A percentile compares a stretch with the other conserved stretches of the same genome.
phyloP scores from a whole-genome alignment of 2,888 invertebrate genomes.

The Gonocerus acuteangulatus region DNA sequence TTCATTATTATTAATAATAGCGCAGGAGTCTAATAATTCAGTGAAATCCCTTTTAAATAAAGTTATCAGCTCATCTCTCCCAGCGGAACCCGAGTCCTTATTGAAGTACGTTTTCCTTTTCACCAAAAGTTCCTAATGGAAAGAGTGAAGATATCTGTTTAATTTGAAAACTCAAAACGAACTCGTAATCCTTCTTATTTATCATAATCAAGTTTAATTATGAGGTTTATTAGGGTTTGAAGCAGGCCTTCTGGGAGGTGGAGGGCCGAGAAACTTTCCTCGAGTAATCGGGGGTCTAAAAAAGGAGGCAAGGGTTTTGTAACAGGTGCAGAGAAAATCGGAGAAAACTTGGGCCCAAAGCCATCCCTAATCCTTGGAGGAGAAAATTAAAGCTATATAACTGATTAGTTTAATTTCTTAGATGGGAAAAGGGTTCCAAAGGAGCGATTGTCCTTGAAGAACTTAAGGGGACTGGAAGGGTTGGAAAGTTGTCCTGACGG shows the following conservation, averaged over 20 bases:
- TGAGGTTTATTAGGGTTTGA: slow-evolving; percentile 21
- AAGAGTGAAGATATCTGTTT: slow-evolving; percentile 25
- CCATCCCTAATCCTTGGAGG: slow-evolving; percentile 1
- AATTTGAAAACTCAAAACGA: slow-evolving; percentile 11
- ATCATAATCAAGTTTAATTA: slow-evolving; percentile 26
- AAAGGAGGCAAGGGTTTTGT: slow-evolving; percentile 7
- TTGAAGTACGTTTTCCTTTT: no score
- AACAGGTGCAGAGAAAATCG: slow-evolving; percentile 4
- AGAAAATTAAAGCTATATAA: slow-evolving; percentile 26
- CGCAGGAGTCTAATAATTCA: no score
- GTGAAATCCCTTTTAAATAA: no score
- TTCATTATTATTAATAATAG: no score
- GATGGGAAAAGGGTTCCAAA: slow-evolving; percentile 10
- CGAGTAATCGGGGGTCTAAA: not conserved
- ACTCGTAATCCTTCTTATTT: slow-evolving; percentile 26
- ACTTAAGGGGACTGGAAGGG: not conserved
- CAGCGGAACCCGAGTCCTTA: no score
- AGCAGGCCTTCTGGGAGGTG: not conserved
- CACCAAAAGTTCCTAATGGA: slow-evolving; percentile 8
- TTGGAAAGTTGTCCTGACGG: slow-evolving; percentile 2
- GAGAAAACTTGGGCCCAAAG: not conserved
- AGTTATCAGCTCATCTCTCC: no score
- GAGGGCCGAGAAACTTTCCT: not conserved
- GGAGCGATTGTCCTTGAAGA: slow-evolving; percentile 2
- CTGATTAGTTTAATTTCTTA: slow-evolving; percentile 26